Percentiles rank a stretch among this genome's conserved stretches.
Conservation (phyloP, 1,140 invertebrate species). For the Rhizoglyphus robini region DNA sequence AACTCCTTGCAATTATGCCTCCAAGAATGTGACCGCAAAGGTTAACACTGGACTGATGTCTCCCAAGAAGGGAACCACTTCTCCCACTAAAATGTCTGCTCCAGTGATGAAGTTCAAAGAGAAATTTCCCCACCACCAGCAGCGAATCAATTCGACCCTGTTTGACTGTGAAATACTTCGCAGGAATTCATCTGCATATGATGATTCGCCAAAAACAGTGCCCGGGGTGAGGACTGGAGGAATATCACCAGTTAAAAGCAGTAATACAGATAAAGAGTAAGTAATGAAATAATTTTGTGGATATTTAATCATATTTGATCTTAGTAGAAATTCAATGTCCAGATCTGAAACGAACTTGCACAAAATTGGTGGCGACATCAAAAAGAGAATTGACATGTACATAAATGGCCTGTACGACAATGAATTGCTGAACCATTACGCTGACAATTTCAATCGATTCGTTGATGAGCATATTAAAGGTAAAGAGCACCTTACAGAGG, state of each 20-base stretch:
- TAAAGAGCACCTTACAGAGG: too few relatives aligned
- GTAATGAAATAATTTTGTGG: too few relatives aligned
- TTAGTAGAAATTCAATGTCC: not conserved
- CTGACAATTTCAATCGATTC: not conserved
- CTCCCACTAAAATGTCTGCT: not conserved
- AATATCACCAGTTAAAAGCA: constrained; percentile 19
- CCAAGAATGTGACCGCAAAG: not conserved
- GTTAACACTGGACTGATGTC: not conserved
- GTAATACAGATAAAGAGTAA: not conserved
- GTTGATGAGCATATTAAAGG: not conserved
- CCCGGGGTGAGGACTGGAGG: constrained; percentile 22
- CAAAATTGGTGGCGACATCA: not conserved
- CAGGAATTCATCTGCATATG: not conserved
- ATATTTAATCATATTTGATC: too few relatives aligned
- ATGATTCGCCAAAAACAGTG: constrained; percentile 20
- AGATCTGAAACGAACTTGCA: constrained; percentile 1
- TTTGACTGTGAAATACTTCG: constrained; percentile 1
- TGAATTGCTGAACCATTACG: not conserved
- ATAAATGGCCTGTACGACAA: constrained; percentile 8
- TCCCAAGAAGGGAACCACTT: not conserved
- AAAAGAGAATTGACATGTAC: constrained; percentile 1
- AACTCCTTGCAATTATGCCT: not conserved
- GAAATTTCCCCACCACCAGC: constrained; percentile 25
- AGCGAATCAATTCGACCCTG: not conserved
- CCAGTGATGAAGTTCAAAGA: constrained; percentile 28